Evolutionary conservation across 2,797 vertebrate species (phyloP).

Genomic region (Erpetoichthys calabaricus): DNA sequence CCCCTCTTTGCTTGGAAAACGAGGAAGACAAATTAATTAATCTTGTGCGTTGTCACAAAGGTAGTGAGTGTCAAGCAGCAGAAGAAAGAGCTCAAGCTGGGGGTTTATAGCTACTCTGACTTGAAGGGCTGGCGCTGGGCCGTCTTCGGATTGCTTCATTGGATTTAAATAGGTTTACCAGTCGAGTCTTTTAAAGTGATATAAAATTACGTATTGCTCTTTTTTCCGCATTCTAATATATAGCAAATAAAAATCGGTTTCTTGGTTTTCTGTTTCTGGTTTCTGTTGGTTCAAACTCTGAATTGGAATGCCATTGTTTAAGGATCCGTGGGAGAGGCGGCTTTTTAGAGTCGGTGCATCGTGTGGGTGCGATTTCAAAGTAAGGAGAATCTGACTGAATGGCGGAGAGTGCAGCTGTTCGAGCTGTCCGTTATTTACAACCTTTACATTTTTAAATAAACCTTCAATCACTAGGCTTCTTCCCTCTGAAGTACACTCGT

Average conservation of each 20-base stretch:
- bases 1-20: neutral
- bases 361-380: too few species aligned
- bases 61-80: conserved; percentile 3
- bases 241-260: too few species aligned
- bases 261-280: too few species aligned
- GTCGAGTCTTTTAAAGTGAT: neutral
- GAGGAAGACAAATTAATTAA: conserved; percentile 9
- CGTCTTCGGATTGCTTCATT: neutral
- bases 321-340: neutral
- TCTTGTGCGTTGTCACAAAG: conserved; percentile 9
- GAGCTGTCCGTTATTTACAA: too few species aligned
- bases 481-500: too few species aligned
- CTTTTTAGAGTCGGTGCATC: neutral
- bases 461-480: too few species aligned
- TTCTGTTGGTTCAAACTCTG: too few species aligned
- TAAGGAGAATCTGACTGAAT: too few species aligned
- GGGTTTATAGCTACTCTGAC: conserved; percentile 3
- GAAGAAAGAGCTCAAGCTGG: conserved; percentile 12
- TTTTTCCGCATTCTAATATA: too few species aligned
- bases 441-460: too few species aligned
- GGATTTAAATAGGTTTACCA: neutral
- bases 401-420: too few species aligned
- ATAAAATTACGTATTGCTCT: neutral
- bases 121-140: neutral
- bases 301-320: neutral